Percentiles rank a stretch among this genome's conserved stretches.
Evolutionary conservation across 2,113 vertebrate species (phyloP).

Genomic region (Centropus unirufus): DNA sequence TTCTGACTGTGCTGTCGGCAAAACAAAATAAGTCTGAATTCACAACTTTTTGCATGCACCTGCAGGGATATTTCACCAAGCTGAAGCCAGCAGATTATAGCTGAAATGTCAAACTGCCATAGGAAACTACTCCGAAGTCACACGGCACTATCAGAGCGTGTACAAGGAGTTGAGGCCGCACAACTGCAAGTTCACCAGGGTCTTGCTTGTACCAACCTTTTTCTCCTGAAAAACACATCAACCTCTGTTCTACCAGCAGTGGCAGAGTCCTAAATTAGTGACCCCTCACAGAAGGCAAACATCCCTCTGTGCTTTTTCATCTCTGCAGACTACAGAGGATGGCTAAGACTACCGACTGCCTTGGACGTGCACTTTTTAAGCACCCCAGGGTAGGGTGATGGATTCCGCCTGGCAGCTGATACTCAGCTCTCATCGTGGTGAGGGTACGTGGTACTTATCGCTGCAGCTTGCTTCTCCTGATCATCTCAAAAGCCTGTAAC

Average conservation of each 20-base stretch:
- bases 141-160: background rate
- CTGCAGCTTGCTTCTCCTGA: background rate
- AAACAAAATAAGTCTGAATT: background rate
- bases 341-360: background rate
- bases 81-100: background rate
- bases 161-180: rapidly evolving
- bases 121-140: background rate
- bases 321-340: background rate
- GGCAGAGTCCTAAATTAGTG: background rate
- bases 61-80: background rate
- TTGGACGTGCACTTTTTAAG: background rate
- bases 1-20: background rate
- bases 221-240: background rate
- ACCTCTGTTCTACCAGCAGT: background rate
- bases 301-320: background rate
- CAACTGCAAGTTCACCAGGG: background rate
- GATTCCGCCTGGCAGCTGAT: background rate
- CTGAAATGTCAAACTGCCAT: background rate
- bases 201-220: background rate
- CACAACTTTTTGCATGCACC: background rate
- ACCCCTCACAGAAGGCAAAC: background rate
- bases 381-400: background rate
- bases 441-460: background rate
- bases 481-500: background rate
- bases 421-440: background rate